Evolutionary conservation across 2,113 vertebrate species (phyloP), one percentile per base, ranked within the genome.

Genomic region (Lophura nycthemera): DNA sequence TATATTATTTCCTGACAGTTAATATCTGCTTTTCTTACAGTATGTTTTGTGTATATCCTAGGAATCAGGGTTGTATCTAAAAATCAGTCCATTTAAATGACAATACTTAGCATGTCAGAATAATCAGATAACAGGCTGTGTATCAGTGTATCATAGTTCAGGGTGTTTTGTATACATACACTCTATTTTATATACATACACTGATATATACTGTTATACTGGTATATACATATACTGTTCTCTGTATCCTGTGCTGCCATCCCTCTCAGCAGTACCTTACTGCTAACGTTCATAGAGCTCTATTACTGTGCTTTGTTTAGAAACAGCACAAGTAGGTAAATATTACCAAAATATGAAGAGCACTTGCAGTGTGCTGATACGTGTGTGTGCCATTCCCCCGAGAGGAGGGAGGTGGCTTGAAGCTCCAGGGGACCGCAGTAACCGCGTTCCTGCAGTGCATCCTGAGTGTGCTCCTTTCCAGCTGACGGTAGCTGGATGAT

Each of bases 31-130:
- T 81, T 67, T 57, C 25, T 47, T 45, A 36, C 10, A 14, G 8
- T 32, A 30, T 59, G 11, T 18, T 25, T 59, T 59, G 47, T 47
- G 4, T 69, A 38, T 81, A 30, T 59, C 36, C 45, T 54, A 59
- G 34, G 19, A 48, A 82, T 48, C 25, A 57, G 43, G n/a, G 3
- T 50, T 45, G 1, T 15, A 29, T 45, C 12, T 80, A 32, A 63
- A 82, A 60, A 8, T 67, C 47, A 34, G 21, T 40, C 9, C 43
- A 75, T 61, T 83, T 56, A 54, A 89, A 80, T 45, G n/a, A 32
- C 20, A 59, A 4, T 63, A 5, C 6, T 13, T 50, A 4, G 0
- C 3, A 71, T 54, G 81, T 56, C 15, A 1, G 3, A 43, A 52
- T 38, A 74, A 25, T 10, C 25, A 27, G 40, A 6, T 63, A 83